These are phyloP conservation scores for Grallaria varia DNA, from an alignment of 2,113 vertebrate species.

Conservation along the genomic window DNA sequence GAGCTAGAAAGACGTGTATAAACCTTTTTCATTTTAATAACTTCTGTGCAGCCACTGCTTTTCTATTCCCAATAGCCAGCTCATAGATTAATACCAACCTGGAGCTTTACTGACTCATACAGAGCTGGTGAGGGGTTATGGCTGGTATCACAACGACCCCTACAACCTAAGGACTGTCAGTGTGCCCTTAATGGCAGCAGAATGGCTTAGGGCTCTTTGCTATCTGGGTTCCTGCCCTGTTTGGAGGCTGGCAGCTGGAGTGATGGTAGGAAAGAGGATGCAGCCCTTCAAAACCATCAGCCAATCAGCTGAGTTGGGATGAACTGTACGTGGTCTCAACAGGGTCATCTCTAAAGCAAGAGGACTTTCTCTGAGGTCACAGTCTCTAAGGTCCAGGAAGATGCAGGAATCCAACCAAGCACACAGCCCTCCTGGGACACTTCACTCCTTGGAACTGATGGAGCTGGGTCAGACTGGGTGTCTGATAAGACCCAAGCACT, in stretches of 20 bases:
- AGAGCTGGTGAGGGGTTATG: background rate
- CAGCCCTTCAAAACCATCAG: background rate
- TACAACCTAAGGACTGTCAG: background rate
- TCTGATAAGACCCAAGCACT: background rate
- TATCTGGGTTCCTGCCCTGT: background rate
- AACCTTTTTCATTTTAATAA: background rate
- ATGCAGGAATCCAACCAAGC: background rate
- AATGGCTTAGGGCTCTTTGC: background rate
- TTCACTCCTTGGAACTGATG: background rate
- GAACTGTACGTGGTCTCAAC: background rate
- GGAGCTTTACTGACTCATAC: background rate
- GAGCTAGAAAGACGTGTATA: background rate
- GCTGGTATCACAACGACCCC: background rate
- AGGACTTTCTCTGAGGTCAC: background rate
- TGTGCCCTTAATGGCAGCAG: background rate
- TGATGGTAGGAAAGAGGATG: background rate
- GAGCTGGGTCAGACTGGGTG: background rate
- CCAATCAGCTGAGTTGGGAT: background rate
- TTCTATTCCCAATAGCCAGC: background rate
- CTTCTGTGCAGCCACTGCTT: background rate
- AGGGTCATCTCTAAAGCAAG: background rate
- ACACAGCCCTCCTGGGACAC: background rate
- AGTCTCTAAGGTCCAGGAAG: background rate
- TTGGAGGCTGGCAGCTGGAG: background rate
- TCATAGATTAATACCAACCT: background rate